Percentiles rank a stretch among this genome's conserved stretches.
Conservation (phyloP, 2,888 invertebrate genomes). For the Erebia ligea region DNA sequence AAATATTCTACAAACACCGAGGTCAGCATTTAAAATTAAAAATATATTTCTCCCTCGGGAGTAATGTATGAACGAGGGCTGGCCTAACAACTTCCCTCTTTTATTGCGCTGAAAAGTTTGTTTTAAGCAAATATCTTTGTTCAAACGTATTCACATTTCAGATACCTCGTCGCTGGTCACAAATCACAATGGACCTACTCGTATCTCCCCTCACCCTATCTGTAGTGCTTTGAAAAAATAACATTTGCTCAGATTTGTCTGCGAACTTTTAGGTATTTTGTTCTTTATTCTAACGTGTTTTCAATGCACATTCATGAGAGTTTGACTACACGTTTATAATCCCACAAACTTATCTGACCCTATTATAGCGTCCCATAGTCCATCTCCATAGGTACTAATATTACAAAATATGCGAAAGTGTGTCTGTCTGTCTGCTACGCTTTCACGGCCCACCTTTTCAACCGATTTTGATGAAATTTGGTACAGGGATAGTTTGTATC, state of each 20-base stretch:
- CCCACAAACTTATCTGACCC: no score
- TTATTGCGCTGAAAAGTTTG: conserved; percentile 20
- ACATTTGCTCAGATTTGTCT: background rate
- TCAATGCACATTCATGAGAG: background rate
- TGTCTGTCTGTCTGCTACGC: no score
- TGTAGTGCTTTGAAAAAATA: conserved; percentile 1
- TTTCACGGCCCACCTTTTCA: no score
- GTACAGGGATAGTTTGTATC: no score
- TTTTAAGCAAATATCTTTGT: conserved; percentile 20
- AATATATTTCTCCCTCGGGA: background rate
- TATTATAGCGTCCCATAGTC: no score
- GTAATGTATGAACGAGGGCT: conserved; percentile 12
- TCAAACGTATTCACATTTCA: conserved; percentile 6
- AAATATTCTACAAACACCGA: background rate
- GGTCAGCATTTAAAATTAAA: background rate
- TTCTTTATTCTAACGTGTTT: background rate
- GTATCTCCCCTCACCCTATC: conserved; percentile 16
- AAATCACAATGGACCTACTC: conserved; percentile 1
- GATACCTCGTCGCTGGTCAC: background rate
- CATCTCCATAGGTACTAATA: no score
- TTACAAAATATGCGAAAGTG: no score
- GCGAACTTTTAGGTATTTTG: background rate
- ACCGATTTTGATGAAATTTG: no score
- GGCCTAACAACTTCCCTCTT: conserved; percentile 4
- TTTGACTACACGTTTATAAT: no score